These are phyloP conservation scores for Hypomecis punctinalis DNA, from an alignment of 2,888 invertebrate species.

Conservation along the genomic window DNA sequence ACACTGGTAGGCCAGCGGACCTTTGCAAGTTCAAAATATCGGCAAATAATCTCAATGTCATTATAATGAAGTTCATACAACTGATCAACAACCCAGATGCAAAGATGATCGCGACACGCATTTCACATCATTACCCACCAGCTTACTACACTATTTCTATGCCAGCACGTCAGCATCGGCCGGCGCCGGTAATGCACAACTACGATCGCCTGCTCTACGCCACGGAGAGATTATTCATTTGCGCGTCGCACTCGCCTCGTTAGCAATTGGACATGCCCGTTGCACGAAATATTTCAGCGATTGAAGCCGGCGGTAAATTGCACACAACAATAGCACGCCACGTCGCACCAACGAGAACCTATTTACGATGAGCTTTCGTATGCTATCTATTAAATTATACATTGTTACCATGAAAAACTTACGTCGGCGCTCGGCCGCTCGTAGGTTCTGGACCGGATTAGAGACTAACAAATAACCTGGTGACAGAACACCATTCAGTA, in stretches of 20 bases:
- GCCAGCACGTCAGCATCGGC: constrained; percentile 35
- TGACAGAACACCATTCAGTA: constrained; percentile 70
- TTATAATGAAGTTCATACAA: no score
- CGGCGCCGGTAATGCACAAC: constrained; percentile 50
- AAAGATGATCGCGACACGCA: constrained; percentile 12
- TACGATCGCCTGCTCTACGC: constrained; percentile 69
- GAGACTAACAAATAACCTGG: constrained; percentile 63
- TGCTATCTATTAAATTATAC: constrained; percentile 78
- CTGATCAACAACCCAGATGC: not conserved
- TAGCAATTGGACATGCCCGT: constrained; percentile 84
- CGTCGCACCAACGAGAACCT: constrained; percentile 65
- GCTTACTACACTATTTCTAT: no score
- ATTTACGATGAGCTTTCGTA: constrained; percentile 78
- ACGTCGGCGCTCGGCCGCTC: constrained; percentile 39
- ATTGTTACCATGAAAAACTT: constrained; percentile 39
- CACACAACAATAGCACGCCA: constrained; percentile 75
- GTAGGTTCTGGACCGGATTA: constrained; percentile 60
- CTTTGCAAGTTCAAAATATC: no score
- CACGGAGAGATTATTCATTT: constrained; percentile 81
- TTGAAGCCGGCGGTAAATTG: constrained; percentile 84
- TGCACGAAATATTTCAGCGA: constrained; percentile 85
- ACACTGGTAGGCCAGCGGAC: no score
- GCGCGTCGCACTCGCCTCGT: constrained; percentile 82
- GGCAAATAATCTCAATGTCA: no score
- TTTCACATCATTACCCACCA: constrained; percentile 30